phyloP scores from a whole-genome alignment of 1,140 invertebrate genomes.

The Metopolophium dirhodum region DNA sequence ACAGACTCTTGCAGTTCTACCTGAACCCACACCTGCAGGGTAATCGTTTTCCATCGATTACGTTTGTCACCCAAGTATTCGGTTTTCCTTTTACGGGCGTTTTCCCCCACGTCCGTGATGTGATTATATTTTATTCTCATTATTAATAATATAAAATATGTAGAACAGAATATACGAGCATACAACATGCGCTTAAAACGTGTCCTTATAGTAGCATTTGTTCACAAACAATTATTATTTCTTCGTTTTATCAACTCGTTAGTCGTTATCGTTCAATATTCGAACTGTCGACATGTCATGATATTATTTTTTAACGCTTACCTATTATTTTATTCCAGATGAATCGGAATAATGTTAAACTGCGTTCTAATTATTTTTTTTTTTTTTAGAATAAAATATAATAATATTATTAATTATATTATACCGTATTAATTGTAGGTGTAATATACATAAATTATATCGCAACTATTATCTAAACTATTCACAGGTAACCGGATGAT shows the following conservation, averaged over 20 bases:
- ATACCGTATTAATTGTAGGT: background rate
- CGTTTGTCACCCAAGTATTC: background rate
- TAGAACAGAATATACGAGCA: background rate
- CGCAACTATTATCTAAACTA: background rate
- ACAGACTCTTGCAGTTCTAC: background rate
- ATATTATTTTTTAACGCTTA: background rate
- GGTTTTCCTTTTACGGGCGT: background rate
- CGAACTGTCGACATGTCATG: background rate
- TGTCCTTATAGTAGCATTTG: background rate
- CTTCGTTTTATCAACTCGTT: background rate
- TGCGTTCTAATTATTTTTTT: background rate
- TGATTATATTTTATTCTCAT: background rate
- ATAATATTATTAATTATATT: background rate
- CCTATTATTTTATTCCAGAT: background rate
- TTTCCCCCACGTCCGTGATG: background rate
- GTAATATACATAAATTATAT: background rate
- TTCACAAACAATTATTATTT: background rate
- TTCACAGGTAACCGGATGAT: background rate
- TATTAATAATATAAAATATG: background rate
- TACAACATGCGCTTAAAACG: background rate
- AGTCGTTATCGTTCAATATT: background rate
- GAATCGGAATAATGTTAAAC: background rate
- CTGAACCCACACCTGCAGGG: background rate
- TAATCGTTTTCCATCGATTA: background rate
- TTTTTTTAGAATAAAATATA: background rate